These are phyloP conservation scores for Bombus sylvicola DNA, from an alignment of 1,140 invertebrate genomes.

Conservation along the genomic window DNA sequence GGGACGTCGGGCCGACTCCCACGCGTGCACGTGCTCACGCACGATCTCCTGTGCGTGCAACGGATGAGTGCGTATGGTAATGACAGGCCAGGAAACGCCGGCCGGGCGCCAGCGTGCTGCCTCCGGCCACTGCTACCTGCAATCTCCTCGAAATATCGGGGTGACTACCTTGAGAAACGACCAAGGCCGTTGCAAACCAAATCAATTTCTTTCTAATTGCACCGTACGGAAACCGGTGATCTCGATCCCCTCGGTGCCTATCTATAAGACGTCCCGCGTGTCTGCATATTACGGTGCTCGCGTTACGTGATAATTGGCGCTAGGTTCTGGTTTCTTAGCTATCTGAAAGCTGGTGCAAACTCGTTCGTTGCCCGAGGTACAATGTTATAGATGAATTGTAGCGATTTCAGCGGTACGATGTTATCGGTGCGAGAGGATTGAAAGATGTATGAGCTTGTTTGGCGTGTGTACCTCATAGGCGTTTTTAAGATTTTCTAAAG, in stretches of 20 bases:
- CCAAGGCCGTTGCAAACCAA: constrained; percentile 33
- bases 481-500: not conserved
- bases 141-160: constrained; percentile 60
- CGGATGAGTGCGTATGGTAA: constrained; percentile 78
- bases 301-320: constrained; percentile 23
- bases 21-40: constrained; percentile 76
- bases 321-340: not conserved
- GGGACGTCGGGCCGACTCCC: constrained; percentile 69
- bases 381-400: constrained; percentile 19
- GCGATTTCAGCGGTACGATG: constrained; percentile 12
- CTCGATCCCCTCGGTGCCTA: not conserved
- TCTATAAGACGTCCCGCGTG: not conserved
- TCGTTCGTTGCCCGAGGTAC: constrained; percentile 21
- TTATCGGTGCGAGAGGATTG: constrained; percentile 5
- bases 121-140: constrained; percentile 70
- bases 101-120: constrained; percentile 74
- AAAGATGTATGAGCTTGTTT: constrained; percentile 20
- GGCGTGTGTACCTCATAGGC: not conserved
- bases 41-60: constrained; percentile 74
- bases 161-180: constrained; percentile 45
- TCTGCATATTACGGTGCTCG: not conserved
- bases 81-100: constrained; percentile 77
- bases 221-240: not conserved
- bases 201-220: constrained; percentile 49
- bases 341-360: constrained; percentile 3